These are phyloP conservation scores for Triplophysa yarkandensis DNA, from an alignment of 2,797 vertebrate genomes.

Conservation along the genomic window DNA sequence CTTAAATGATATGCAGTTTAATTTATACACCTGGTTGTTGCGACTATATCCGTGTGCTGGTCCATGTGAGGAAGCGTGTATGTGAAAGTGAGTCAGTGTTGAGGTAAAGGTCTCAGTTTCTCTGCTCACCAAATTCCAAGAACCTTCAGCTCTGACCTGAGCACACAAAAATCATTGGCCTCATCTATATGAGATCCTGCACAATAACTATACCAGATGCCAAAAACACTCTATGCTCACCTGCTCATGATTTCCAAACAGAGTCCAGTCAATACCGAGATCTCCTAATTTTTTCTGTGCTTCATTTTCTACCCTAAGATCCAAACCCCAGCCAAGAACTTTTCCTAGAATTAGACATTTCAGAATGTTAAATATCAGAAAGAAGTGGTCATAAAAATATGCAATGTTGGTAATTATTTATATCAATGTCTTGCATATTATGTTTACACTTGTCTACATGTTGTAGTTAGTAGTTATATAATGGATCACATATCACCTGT, in stretches of 20 bases:
- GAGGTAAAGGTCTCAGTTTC: constrained; percentile 69
- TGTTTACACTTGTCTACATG: background rate
- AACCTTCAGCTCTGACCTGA: constrained; percentile 74
- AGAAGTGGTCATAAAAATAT: background rate
- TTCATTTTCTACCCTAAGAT: constrained; percentile 68
- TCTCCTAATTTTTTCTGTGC: constrained; percentile 62
- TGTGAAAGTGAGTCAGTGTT: constrained; percentile 68
- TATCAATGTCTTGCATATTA: background rate
- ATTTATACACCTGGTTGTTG: constrained; percentile 71
- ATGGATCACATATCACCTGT: constrained; percentile 27
- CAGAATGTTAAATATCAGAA: constrained; percentile 5
- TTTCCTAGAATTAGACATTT: constrained; percentile 22
- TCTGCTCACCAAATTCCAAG: constrained; percentile 68
- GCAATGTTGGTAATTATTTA: background rate
- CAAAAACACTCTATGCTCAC: constrained; percentile 47
- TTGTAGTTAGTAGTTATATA: background rate
- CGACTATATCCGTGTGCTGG: constrained; percentile 62
- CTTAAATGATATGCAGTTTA: no score
- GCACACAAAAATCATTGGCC: background rate
- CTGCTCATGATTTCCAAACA: constrained; percentile 71
- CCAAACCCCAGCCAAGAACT: constrained; percentile 66
- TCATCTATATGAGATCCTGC: background rate
- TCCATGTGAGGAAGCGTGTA: constrained; percentile 66
- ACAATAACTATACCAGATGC: background rate
- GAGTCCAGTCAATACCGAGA: constrained; percentile 74